Conservation (phyloP, 1,140 invertebrate genomes). For the Venturia canescens region DNA sequence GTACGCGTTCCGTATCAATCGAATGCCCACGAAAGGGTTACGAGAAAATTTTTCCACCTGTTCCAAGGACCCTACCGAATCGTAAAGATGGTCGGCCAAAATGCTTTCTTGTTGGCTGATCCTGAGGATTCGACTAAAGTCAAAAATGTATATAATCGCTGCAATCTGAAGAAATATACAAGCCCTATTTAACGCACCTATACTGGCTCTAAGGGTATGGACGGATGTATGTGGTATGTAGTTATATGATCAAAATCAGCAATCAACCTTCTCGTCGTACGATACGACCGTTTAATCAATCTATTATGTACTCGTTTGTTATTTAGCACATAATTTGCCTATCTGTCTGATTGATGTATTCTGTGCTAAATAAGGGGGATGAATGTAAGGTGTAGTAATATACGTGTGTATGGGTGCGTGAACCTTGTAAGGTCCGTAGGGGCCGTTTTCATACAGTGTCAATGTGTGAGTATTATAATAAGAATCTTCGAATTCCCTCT, state of each 20-base stretch:
- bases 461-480: too few species aligned
- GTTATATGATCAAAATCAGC: background rate
- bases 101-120: slow-evolving; percentile 8
- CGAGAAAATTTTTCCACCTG: slow-evolving; percentile 17
- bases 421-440: too few species aligned
- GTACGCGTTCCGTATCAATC: background rate
- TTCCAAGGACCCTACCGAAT: slow-evolving; percentile 24
- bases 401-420: too few species aligned
- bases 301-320: background rate
- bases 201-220: too few species aligned
- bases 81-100: background rate
- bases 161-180: background rate
- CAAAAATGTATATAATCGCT: background rate
- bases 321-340: background rate
- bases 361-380: background rate
- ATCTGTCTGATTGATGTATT: background rate
- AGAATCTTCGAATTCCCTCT: too few species aligned
- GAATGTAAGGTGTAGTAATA: background rate
- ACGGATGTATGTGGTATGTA: background rate
- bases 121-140: background rate
- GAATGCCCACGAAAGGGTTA: background rate
- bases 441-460: too few species aligned
- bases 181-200: background rate
- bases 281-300: background rate
- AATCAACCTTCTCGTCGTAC: too few species aligned